Conservation (phyloP, 2,888 invertebrate species). For the Pediacus dermestoides region DNA sequence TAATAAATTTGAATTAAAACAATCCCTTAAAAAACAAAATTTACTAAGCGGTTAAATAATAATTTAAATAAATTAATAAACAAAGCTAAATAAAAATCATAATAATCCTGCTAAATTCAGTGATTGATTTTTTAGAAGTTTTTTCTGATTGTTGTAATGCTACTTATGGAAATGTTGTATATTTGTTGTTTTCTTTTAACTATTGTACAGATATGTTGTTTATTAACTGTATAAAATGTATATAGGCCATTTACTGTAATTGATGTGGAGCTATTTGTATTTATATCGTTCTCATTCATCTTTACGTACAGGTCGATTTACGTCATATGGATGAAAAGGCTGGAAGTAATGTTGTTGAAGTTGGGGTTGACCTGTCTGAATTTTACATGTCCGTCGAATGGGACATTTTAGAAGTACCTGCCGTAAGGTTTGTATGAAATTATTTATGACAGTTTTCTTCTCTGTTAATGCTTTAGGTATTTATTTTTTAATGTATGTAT, state of each 20-base stretch:
- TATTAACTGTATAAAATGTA: conserved; percentile 26
- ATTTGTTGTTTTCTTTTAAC: neutral
- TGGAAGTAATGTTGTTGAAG: conserved; percentile 84
- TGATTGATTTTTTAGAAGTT: no score
- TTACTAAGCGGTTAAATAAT: no score
- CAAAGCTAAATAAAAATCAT: no score
- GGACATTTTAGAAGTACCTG: conserved; percentile 96
- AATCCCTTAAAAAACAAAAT: no score
- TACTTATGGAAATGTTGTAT: conserved; percentile 4
- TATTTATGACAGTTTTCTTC: neutral
- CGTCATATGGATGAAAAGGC: conserved; percentile 89
- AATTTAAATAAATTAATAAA: no score
- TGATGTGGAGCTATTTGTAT: conserved; percentile 1
- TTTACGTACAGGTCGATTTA: conserved; percentile 72
- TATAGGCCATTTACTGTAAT: conserved; percentile 14
- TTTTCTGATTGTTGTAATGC: conserved; percentile 7
- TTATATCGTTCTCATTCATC: neutral
- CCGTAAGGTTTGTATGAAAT: conserved; percentile 66
- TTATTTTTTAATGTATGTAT: no score
- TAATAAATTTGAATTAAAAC: no score
- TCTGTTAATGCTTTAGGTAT: no score
- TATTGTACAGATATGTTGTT: conserved; percentile 5
- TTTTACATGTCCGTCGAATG: conserved; percentile 99
- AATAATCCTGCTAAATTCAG: no score
- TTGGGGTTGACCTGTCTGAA: conserved; percentile 94